A percentile compares a stretch with the other conserved stretches of the same genome.
phyloP scores from a whole-genome alignment of 2,113 vertebrate genomes.

The Pedionomus torquatus region DNA sequence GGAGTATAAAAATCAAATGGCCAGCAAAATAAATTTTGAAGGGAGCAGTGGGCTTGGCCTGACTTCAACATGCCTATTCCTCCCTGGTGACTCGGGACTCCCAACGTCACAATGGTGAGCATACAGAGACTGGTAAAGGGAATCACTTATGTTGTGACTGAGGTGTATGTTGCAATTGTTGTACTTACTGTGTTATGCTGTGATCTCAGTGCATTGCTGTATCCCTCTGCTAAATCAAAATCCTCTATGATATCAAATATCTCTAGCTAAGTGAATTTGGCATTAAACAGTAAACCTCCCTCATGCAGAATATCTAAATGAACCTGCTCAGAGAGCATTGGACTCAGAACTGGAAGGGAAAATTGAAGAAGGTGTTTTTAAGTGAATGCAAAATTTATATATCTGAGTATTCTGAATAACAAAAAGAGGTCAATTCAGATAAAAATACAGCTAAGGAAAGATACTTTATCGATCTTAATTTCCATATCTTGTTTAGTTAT shows the following conservation, averaged over 20 bases:
- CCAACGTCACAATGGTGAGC: not conserved
- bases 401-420: not conserved
- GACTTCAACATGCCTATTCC: not conserved
- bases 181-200: not conserved
- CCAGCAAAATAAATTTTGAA: not conserved
- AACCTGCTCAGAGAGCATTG: rapidly evolving
- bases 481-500: not conserved
- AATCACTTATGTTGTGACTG: not conserved
- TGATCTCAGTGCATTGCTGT: not conserved
- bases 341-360: not conserved
- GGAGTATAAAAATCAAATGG: not conserved
- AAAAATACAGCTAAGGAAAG: not conserved
- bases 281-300: not conserved
- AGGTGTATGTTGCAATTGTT: not conserved
- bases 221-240: not conserved
- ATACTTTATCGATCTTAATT: not conserved
- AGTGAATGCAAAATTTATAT: not conserved
- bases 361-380: not conserved
- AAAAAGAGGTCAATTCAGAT: not conserved
- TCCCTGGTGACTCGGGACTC: not conserved
- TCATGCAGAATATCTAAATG: not conserved
- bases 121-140: not conserved
- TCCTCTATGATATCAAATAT: not conserved
- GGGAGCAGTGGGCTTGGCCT: not conserved
- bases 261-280: not conserved